These are phyloP conservation scores for Sphaeramia orbicularis DNA, from an alignment of 2,797 vertebrate species.

Conservation along the genomic window DNA sequence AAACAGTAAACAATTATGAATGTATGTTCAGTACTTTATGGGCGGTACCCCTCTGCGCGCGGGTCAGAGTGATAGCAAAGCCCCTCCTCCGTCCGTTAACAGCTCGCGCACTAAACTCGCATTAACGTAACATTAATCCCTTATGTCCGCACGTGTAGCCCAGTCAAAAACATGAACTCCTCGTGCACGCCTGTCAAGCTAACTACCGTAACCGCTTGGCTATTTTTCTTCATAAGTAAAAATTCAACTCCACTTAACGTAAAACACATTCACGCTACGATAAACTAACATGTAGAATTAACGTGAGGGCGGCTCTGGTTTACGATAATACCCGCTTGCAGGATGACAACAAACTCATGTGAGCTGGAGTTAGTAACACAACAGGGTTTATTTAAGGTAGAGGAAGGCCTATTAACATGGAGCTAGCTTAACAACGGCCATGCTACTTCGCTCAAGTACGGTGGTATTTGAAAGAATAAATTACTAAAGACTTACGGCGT, in stretches of 20 bases:
- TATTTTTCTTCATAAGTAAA: no score
- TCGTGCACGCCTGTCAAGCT: not conserved
- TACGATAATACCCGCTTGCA: not conserved
- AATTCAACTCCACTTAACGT: not conserved
- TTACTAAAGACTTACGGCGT: constrained; percentile 57
- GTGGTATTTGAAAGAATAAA: not conserved
- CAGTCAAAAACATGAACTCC: not conserved
- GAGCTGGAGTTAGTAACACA: not conserved
- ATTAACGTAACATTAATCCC: constrained; percentile 34
- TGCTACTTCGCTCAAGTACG: not conserved
- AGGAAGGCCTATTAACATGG: not conserved
- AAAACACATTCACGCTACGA: not conserved
- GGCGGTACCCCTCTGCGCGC: no score
- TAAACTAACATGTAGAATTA: not conserved
- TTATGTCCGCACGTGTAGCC: not conserved
- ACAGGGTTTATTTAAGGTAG: not conserved
- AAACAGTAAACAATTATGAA: not conserved
- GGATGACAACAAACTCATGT: not conserved
- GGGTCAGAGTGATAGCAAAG: not conserved
- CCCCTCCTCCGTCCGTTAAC: constrained; percentile 19
- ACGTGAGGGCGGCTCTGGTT: not conserved
- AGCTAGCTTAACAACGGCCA: constrained; percentile 14
- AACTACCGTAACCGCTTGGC: not conserved
- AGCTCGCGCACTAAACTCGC: constrained; percentile 28
- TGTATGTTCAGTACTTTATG: not conserved